A percentile compares a stretch with the other conserved stretches of the same genome.
Conservation (phyloP, 2,888 invertebrate species). For the Lomographa bimaculata region DNA sequence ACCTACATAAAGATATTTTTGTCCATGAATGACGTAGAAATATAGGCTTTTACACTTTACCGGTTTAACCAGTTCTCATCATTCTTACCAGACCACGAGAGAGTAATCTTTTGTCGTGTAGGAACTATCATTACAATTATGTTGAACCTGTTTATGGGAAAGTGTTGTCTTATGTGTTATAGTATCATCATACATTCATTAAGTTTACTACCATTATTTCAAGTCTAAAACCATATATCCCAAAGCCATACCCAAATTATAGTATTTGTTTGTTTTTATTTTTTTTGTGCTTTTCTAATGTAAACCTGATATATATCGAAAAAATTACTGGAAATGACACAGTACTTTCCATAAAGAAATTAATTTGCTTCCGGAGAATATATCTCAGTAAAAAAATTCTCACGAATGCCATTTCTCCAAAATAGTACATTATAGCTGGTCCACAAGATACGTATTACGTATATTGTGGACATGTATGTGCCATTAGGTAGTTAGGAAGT, state of each 20-base stretch:
- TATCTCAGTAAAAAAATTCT: slow-evolving; percentile 33
- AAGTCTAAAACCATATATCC: too few relatives aligned
- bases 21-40: too few relatives aligned
- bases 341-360: slow-evolving; percentile 20
- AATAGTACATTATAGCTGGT: slow-evolving; percentile 36
- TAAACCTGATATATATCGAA: too few relatives aligned
- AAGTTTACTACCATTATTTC: too few relatives aligned
- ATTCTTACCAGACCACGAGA: slow-evolving; percentile 26
- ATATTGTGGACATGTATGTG: slow-evolving; percentile 46
- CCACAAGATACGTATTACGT: slow-evolving; percentile 30
- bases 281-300: too few relatives aligned
- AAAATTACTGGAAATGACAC: slow-evolving; percentile 18
- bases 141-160: slow-evolving; percentile 18
- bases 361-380: slow-evolving; percentile 38
- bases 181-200: slow-evolving; percentile 12
- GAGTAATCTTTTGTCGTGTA: slow-evolving; percentile 23
- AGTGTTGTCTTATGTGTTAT: too few relatives aligned
- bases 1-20: too few relatives aligned
- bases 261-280: too few relatives aligned
- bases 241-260: too few relatives aligned
- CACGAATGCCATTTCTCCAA: slow-evolving; percentile 35
- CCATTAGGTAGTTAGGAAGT: slow-evolving; percentile 35
- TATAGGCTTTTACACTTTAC: slow-evolving; percentile 11
- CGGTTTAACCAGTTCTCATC: slow-evolving; percentile 29
- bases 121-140: slow-evolving; percentile 12